Evolutionary conservation across 2,113 vertebrate genomes (phyloP), one percentile per base, ranked within the genome.

Genomic region (Protobothrops flavoviridis): DNA sequence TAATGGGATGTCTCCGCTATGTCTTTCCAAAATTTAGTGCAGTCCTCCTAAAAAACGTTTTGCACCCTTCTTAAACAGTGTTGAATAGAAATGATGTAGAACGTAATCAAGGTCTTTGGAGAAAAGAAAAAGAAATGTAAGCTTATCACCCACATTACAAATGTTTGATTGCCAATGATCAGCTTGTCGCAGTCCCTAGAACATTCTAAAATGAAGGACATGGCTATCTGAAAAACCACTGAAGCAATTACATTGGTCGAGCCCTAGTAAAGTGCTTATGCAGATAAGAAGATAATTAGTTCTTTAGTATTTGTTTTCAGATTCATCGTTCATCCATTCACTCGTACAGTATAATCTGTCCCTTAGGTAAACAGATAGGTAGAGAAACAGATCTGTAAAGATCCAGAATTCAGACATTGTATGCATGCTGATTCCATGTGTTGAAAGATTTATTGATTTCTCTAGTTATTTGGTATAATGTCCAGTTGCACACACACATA

Each of bases 241-340:
- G 87, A 85, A 29, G 26, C 23, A 33, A 29, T 92, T 56, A 74
- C 50, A 43, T 26, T 92, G 39, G 85, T 24, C 2, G 13, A 90
- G 59, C 61, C 45, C n/a, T 52, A 20, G 45, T 90, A 50, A 93
- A 21, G 26, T 11, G 5, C 29, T 24, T 9, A 57, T 64, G 56
- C 15, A 53, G 6, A 5, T 48, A 24, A 61, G 12, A 5, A 45
- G 69, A 50, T 43, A 23, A 24, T 50, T 48, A 29, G 39, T 89
- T 85, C 8, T 61, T 93, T 90, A 64, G 74, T 93, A 93, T 93
- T 93, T 33, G 26, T 50, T n/a, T 89, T 93, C n/a, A 87, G n/a
- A 53, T 21, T 57, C 29, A 87, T 92, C 39, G 88, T n/a, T 29
- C 88, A 13, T 87, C 39, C 12, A 39, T 91, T 89, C 74, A 69